A percentile compares a stretch with the other conserved stretches of the same genome.
Conservation (phyloP, 2,113 vertebrate genomes). For the Siniperca chuatsi region DNA sequence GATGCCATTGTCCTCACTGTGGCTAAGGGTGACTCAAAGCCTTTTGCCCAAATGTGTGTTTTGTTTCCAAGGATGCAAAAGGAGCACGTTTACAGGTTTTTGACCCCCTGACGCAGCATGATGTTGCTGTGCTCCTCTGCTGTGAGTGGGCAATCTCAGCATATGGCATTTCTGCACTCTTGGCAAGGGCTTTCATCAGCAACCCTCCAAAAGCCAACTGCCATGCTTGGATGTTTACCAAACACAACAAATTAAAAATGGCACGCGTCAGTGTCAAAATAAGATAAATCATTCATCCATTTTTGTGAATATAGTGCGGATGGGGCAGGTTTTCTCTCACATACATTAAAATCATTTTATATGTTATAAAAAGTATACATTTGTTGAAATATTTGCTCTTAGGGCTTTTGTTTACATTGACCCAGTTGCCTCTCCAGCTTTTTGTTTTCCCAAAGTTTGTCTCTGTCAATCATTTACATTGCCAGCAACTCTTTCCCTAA, state of each 20-base stretch:
- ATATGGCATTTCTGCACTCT: conserved; percentile 73
- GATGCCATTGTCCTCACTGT: background rate
- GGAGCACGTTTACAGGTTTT: conserved; percentile 56
- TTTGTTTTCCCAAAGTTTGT: conserved; percentile 34
- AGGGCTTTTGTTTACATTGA: conserved; percentile 47
- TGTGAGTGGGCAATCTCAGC: conserved; percentile 63
- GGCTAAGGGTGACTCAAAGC: conserved; percentile 1
- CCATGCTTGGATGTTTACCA: conserved; percentile 64
- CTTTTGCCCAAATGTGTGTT: conserved; percentile 38
- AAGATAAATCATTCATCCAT: conserved; percentile 37
- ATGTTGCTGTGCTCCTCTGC: conserved; percentile 35
- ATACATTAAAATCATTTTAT: background rate
- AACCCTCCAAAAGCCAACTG: conserved; percentile 58
- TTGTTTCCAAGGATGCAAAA: conserved; percentile 33
- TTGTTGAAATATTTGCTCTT: conserved; percentile 11
- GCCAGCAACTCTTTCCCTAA: background rate
- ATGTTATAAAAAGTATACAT: background rate
- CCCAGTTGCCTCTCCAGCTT: conserved; percentile 18
- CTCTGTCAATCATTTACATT: conserved; percentile 69
- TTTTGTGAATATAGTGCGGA: background rate
- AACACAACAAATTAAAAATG: conserved; percentile 71
- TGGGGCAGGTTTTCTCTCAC: background rate
- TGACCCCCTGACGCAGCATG: conserved; percentile 62
- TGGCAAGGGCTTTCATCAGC: conserved; percentile 61
- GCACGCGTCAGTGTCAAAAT: conserved; percentile 46